Evolutionary conservation across 2,888 invertebrate species (phyloP).

Genomic region (Choreutis nemorana): DNA sequence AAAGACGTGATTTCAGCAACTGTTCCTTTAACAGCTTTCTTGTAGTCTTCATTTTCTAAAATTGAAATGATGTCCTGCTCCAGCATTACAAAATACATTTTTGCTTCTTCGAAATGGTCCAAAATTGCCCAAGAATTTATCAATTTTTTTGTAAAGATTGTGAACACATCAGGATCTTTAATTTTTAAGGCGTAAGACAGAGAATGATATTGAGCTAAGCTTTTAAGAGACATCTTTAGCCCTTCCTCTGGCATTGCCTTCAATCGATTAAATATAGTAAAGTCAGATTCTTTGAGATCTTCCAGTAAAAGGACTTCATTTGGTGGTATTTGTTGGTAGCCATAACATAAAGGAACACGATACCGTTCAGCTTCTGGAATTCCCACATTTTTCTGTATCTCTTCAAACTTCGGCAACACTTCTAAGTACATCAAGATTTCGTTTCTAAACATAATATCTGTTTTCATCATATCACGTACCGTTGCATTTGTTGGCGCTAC

Average conservation of each 20-base stretch:
- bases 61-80: constrained; percentile 12
- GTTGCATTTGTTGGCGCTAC: constrained; percentile 20
- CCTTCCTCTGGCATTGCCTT: constrained; percentile 18
- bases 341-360: constrained; percentile 24
- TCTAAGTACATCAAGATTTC: constrained; percentile 24
- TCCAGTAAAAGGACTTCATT: constrained; percentile 29
- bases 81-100: constrained; percentile 7
- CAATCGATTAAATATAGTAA: constrained; percentile 23
- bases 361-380: constrained; percentile 20
- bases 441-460: constrained; percentile 18
- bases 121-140: constrained; percentile 12
- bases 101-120: neutral
- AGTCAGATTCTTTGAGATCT: constrained; percentile 23
- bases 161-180: constrained; percentile 20
- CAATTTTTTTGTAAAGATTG: constrained; percentile 13
- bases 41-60: constrained; percentile 17
- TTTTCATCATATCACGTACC: constrained; percentile 13
- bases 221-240: constrained; percentile 22
- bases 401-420: constrained; percentile 21
- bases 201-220: constrained; percentile 27
- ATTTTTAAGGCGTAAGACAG: constrained; percentile 26
- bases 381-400: constrained; percentile 21
- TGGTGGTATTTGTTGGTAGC: constrained; percentile 16
- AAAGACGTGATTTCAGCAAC: constrained; percentile 5
- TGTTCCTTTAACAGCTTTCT: constrained; percentile 14